Evolutionary conservation across 2,888 invertebrate species (phyloP).

Genomic region (Lampropteryx suffumata): DNA sequence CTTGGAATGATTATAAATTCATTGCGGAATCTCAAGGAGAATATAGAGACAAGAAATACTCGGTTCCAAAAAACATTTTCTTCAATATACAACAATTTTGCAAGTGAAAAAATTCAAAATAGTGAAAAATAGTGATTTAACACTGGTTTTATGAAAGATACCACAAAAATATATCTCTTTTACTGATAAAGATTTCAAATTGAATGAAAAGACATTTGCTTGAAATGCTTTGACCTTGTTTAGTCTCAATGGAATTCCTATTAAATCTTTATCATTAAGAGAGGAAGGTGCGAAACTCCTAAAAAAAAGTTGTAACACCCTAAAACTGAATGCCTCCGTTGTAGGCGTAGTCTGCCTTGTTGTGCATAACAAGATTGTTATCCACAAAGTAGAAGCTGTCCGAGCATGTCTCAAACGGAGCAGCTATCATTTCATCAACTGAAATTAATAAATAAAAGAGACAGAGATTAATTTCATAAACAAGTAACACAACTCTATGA

Average conservation of each 20-base stretch:
- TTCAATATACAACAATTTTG: conserved; percentile 1
- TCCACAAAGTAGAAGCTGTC: conserved; percentile 99
- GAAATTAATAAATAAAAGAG: conserved; percentile 63
- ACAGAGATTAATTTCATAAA: too few relatives aligned
- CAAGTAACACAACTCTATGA: too few relatives aligned
- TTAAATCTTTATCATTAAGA: conserved; percentile 1
- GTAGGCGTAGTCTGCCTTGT: conserved; percentile 99
- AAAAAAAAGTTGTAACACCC: conserved; percentile 10
- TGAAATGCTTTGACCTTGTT: too few relatives aligned
- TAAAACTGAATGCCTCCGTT: conserved; percentile 86
- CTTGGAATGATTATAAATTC: conserved; percentile 1
- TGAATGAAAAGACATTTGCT: not conserved
- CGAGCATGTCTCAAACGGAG: conserved; percentile 98
- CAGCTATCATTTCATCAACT: conserved; percentile 98
- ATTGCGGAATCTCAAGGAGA: conserved; percentile 2
- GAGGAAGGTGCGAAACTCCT: conserved; percentile 19
- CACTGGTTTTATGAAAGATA: not conserved
- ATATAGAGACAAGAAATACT: conserved; percentile 4
- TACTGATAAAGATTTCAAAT: conserved; percentile 3
- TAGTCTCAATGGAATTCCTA: too few relatives aligned
- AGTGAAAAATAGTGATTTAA: conserved; percentile 10
- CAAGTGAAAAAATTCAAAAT: conserved; percentile 15
- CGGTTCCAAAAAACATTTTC: not conserved
- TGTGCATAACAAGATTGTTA: conserved; percentile 98
- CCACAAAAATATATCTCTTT: not conserved